A percentile compares a stretch with the other conserved stretches of the same genome.
Evolutionary conservation across 2,888 invertebrate genomes (phyloP).

Genomic region (Smittia sp.): DNA sequence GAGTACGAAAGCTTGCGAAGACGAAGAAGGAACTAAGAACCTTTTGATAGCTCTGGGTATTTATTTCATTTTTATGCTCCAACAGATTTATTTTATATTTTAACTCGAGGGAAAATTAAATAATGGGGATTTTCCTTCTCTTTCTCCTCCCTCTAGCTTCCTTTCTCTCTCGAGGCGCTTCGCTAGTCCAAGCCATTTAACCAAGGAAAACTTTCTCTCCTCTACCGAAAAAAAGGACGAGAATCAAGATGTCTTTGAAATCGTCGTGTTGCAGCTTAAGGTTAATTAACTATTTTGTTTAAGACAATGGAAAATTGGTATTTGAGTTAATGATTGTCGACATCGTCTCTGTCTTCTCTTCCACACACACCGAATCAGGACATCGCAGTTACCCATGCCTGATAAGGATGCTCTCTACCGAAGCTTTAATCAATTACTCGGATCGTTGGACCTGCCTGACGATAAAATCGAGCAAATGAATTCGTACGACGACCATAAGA

Average conservation of each 20-base stretch:
- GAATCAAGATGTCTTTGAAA: constrained; percentile 39
- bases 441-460: constrained; percentile 37
- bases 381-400: constrained; percentile 26
- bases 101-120: constrained; percentile 38
- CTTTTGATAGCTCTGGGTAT: constrained; percentile 40
- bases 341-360: neutral
- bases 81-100: constrained; percentile 41
- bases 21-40: constrained; percentile 25
- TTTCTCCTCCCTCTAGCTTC: neutral
- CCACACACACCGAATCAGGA: neutral
- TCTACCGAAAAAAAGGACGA: constrained; percentile 10
- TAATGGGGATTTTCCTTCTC: constrained; percentile 27
- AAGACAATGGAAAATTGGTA: constrained; percentile 40
- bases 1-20: constrained; percentile 11
- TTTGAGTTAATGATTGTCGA: constrained; percentile 39
- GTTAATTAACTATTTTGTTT: constrained; percentile 39
- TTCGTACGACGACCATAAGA: constrained; percentile 36
- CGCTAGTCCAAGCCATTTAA: constrained; percentile 35
- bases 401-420: constrained; percentile 30
- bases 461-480: constrained; percentile 38
- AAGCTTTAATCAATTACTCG: constrained; percentile 40
- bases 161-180: neutral
- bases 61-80: constrained; percentile 41
- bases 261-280: constrained; percentile 37
- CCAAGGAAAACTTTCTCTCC: constrained; percentile 13